Base-by-base conservation (phyloP, 2,113 vertebrate species). In the Rhizomys pruinosus region DNA sequence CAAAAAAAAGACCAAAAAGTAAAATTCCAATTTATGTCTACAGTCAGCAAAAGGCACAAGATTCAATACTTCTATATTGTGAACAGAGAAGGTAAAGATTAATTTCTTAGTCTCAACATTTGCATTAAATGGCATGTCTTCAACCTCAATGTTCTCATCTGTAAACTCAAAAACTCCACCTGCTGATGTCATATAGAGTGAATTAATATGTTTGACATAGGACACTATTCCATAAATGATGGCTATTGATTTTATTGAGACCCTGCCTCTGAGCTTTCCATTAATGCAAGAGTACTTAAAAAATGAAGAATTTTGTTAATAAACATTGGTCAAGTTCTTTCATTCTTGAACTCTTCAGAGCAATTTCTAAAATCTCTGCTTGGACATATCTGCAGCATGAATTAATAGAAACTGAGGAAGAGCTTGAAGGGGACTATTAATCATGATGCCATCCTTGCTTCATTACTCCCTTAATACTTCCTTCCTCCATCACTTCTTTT, bases 391-490 rank as follows among this genome's bases (percentile, higher is more conserved):
- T 82, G 15, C 47, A 25, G 55, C 17, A 19, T 0, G 12, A n/a
- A 72, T 20, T 5, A 17, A 19, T 7, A 16, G 22, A 63, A 68
- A 74, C 8, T 44, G 34, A 2, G 44, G 23, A 16, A 44, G 1
- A 71, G 1, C 34, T 16, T 77, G 39, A 37, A 86, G 25, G 7
- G 25, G 27, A 52, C 15, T 47, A 7, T 25, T 39, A 23, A n/a
- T 29, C 34, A 66, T 0, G 2, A 11, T 16, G 39, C 3, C 2
- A 2, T 5, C 39, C 2, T 16, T 57, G 20, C 2, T 2, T 25
- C 39, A 2, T 3, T 5, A 2, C 39, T 42, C 16, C 13, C 23
- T 5, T 29, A 13, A 4, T 34, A 10, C 16, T 29, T 11, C 9
- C 1, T 32, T 1, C 25, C 29, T 7, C 7, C 32, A 2, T 52